Base-by-base conservation (phyloP, 1,140 invertebrate species). In the Pseudomyrmex dendroicus region DNA sequence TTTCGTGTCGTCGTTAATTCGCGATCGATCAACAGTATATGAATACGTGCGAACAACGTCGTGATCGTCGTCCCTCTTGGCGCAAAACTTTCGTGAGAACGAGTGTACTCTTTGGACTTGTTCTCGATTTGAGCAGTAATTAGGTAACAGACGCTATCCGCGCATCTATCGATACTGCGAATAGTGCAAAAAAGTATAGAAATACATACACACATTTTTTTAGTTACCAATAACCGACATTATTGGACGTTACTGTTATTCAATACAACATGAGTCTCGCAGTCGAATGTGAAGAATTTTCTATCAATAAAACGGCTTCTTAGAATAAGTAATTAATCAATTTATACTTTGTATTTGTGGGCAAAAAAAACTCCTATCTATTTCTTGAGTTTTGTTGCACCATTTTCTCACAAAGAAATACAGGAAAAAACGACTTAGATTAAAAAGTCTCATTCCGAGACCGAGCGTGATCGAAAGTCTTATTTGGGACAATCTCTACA, bases 321-420 rank as follows among this genome's bases (percentile, higher is more conserved):
- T 80, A 80, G 44, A 80, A 48, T 80, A 72, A 57, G 22, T 80
- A 72, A 77, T 77, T 77, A 66, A 77, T 77, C 22, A 61, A 61
- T 66, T 77, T 80, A 78, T 78, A 80, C 76, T 66, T 72, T 80
- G 76, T 80, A 70, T 80, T 46, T 66, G 66, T 80, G 44, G 52
- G 59, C 25, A 35, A 59, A 22, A 54, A 72, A 46, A 44, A 80
- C 20, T 44, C 64, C 54, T 67, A 64, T 83, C 80, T 50, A 20
- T 62, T n/a, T 50, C 44, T 50, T 25, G 22, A 9, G 44, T 56
- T 61, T 56, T 17, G 35, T 64, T 56, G 66, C 76, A 72, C 22
- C 73, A n/a, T 77, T 25, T 70, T 66, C 64, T 78, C 66, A 15
- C 54, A 20, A 72, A 72, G 57, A 44, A 59, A 80, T 70, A 80